These are phyloP conservation scores for Megathymus violae DNA, from an alignment of 1,140 invertebrate genomes.

Conservation along the genomic window DNA sequence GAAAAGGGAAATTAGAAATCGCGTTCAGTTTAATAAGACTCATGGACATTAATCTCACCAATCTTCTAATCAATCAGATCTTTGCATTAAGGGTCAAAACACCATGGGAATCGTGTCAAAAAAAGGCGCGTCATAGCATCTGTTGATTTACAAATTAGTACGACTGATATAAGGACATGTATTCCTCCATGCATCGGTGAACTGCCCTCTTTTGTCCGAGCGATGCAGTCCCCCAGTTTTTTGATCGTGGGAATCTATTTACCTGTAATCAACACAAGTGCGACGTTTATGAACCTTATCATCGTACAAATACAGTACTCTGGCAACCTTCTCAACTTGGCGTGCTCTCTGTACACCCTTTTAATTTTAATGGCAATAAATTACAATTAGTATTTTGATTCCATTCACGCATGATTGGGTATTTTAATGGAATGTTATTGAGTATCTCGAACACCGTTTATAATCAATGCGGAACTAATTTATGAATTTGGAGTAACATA, in stretches of 20 bases:
- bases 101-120: slow-evolving; percentile 56
- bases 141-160: slow-evolving; percentile 54
- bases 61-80: slow-evolving; percentile 31
- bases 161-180: slow-evolving; percentile 47
- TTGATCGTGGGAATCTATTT: slow-evolving; percentile 66
- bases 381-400: slow-evolving; percentile 70
- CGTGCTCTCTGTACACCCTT: slow-evolving; percentile 34
- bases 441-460: slow-evolving; percentile 14
- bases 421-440: slow-evolving; percentile 40
- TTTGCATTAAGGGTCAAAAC: slow-evolving; percentile 42
- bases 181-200: slow-evolving; percentile 49
- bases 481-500: slow-evolving; percentile 5
- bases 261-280: slow-evolving; percentile 58
- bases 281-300: slow-evolving; percentile 40
- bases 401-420: slow-evolving; percentile 56
- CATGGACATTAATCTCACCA: not conserved
- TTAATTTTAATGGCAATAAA: slow-evolving; percentile 66
- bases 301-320: slow-evolving; percentile 41
- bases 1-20: not conserved
- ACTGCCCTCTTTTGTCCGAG: slow-evolving; percentile 56
- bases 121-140: slow-evolving; percentile 50
- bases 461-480: not conserved
- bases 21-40: not conserved
- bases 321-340: slow-evolving; percentile 1
- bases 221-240: slow-evolving; percentile 57